Percentiles rank a stretch among this genome's conserved stretches.
Conservation (phyloP, 2,888 invertebrate species). For the Rutpela maculata region DNA sequence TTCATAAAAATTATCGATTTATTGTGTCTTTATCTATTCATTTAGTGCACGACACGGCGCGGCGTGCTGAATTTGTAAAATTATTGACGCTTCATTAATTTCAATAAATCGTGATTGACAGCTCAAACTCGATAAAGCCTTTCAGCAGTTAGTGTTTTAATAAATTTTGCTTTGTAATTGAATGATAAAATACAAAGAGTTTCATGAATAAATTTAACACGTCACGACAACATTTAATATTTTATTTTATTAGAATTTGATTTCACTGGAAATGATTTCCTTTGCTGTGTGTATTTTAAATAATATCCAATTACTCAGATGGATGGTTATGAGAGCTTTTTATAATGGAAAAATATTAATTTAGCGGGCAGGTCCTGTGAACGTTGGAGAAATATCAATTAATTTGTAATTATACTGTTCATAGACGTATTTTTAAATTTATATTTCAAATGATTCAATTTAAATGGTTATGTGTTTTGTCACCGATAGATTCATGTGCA, state of each 20-base stretch:
- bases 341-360: constrained; percentile 7
- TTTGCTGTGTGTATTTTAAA: neutral
- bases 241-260: neutral
- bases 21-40: neutral
- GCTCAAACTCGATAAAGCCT: neutral
- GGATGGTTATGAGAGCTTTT: neutral
- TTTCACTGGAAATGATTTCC: neutral
- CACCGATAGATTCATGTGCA: too few relatives aligned
- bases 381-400: neutral
- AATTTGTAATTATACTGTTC: neutral
- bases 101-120: constrained; percentile 14
- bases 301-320: constrained; percentile 2
- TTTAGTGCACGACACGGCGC: neutral
- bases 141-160: constrained; percentile 9
- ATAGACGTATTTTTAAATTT: neutral
- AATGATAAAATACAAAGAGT: constrained; percentile 9
- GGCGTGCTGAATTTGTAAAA: constrained; percentile 2
- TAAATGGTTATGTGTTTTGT: too few relatives aligned
- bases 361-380: neutral
- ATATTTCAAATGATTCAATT: too few relatives aligned
- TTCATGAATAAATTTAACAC: constrained; percentile 10
- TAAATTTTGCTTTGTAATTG: constrained; percentile 12
- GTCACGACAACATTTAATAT: neutral
- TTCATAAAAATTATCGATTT: constrained; percentile 1
- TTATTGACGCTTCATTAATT: constrained; percentile 30